phyloP scores from a whole-genome alignment of 2,888 invertebrate genomes.

The Rhagophthalmus giganteus region DNA sequence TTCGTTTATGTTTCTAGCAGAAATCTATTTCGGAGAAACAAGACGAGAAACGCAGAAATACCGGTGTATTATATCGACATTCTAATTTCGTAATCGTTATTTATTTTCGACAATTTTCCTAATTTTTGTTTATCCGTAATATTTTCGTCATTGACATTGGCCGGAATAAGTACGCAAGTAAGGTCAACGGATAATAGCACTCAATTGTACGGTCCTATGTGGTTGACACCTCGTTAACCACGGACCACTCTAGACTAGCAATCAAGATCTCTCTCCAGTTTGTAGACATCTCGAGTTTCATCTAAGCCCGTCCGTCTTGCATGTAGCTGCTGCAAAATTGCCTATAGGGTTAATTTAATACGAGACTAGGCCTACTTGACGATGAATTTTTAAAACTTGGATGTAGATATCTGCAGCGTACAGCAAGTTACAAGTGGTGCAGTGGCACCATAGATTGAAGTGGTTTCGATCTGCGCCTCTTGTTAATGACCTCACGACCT shows the following conservation, averaged over 20 bases:
- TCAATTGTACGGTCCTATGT: too few relatives aligned
- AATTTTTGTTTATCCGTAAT: too few relatives aligned
- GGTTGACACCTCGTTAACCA: conserved; percentile 18
- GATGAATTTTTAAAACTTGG: conserved; percentile 16
- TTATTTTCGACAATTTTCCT: too few relatives aligned
- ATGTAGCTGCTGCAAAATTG: conserved; percentile 7
- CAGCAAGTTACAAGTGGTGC: conserved; percentile 13
- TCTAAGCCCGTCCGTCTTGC: conserved; percentile 9
- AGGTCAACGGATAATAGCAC: too few relatives aligned
- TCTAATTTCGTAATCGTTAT: too few relatives aligned
- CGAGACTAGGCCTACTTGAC: too few relatives aligned
- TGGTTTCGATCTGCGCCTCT: conserved; percentile 22
- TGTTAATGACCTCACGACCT: conserved; percentile 17
- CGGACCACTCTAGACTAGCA: conserved; percentile 8
- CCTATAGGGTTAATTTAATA: conserved; percentile 4
- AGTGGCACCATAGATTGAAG: conserved; percentile 25
- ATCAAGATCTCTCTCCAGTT: conserved; percentile 18
- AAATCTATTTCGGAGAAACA: conserved; percentile 9
- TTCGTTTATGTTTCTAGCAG: conserved; percentile 11
- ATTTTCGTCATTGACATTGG: too few relatives aligned
- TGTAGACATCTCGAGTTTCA: conserved; percentile 16
- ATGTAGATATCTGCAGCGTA: conserved; percentile 15
- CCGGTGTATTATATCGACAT: too few relatives aligned
- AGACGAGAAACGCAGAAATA: conserved; percentile 5
- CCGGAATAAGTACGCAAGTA: too few relatives aligned